Base-by-base conservation (phyloP, 2,113 vertebrate species). In the Ceyx melanurus region DNA sequence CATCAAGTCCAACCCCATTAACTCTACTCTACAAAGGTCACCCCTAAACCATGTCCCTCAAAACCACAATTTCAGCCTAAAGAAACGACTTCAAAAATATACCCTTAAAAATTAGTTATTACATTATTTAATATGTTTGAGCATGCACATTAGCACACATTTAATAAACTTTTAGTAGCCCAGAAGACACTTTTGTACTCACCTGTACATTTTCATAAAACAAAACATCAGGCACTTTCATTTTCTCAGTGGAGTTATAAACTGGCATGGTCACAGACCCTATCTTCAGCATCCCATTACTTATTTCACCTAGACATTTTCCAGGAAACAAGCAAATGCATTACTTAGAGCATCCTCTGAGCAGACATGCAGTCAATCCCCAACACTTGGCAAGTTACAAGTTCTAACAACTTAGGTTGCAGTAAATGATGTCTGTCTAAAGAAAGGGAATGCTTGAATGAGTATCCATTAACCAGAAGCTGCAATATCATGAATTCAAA, bases 131-230 rank as follows among this genome's bases (percentile, higher is more conserved):
- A 28, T 62, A 65, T 6, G 45, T 22, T 74, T 8, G 4, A 60
- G 18, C 50, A 79, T 12, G 13, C 10, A 23, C 23, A 35, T 43
- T 35, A 91, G 3, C 5, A 84, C 11, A 42, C 14, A n/a, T 73
- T 35, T 37, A 85, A 43, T 29, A 54, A 70, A 35, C 4, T 23
- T 65, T 13, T 29, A 20, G 22, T 22, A 31, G 15, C 23, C 53
- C 33, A 57, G 19, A 84, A 67, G 16, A 21, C 54, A 73, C 15
- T 33, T 50, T 50, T 7, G 2, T 51, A 94, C 96, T 98, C 96
- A 99, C 99, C 98, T 99, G 99, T 16, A 97, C 53, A 48, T 99
- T 99, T 94, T 99, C 98, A 84, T 99, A 99, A 96, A 99, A 99
- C 22, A 99, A 98, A 64, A 99, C 98, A 54, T 99, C 99, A 35